Base-by-base conservation (phyloP, 2,888 invertebrate species). In the Scaptomyza polygonia region DNA sequence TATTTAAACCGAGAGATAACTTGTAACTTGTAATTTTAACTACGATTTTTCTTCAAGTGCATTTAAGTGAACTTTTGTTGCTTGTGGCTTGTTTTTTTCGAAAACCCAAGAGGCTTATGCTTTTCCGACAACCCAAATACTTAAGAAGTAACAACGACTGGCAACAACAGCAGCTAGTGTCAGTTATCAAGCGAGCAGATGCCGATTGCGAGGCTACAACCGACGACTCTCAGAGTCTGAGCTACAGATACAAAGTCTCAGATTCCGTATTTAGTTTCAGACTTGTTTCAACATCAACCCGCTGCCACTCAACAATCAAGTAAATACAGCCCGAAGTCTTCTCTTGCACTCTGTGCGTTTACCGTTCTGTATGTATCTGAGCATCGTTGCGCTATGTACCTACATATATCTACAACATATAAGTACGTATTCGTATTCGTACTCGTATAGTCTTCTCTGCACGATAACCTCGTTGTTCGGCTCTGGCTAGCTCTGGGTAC, bases 51-150 rank as follows among this genome's bases (percentile, higher is more conserved):
- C 48, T 21, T 29, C 9, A 18, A 34, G 48, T 48, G 48, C 32
- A 11, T 18, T 18, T 18, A 25, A 25, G 25, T 25, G 5, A 5
- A 25, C 5, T 25, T 25, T 25, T 9, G 9, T 6, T 44, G 6
- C 14, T 18, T 25, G 12, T 48, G 18, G 21, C 21, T 9, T 11
- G 36, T 48, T 36, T 18, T 18, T 65, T 61, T 44, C 53, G 18
- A 55, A 73, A 66, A 61, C 80, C 80, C 81, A 82, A 86, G 84
- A 75, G 81, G 84, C 86, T 86, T 82, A 83, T 63, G 78, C 47
- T 49, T 68, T 64, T 57, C 67, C 80, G 71, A 83, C 80, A 86
- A 63, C 66, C 86, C 75, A 80, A 86, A 80, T 77, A 73, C 73
- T 73, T 75, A 48, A 83, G 82, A 79, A 59, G 75, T 72, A 61